Evolutionary conservation across 1,140 invertebrate species (phyloP).

Genomic region (Drosophila sturtevanti): DNA sequence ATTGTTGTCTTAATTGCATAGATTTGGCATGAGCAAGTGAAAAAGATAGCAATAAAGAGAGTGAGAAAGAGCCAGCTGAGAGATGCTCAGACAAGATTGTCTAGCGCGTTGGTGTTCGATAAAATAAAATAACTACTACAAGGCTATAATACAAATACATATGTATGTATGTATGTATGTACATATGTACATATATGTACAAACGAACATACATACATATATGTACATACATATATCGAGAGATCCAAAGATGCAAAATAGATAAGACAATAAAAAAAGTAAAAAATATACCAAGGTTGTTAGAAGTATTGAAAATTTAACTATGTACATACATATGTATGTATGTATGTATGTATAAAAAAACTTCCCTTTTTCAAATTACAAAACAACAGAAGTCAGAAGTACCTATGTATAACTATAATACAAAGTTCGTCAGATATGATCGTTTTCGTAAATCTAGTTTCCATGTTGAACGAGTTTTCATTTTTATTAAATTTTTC

Average conservation of each 20-base stretch:
- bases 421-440: neutral
- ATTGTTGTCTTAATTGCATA: constrained; percentile 15
- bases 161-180: no score
- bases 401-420: no score
- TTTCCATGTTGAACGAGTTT: neutral
- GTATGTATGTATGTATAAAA: no score
- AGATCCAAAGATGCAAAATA: neutral
- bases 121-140: no score
- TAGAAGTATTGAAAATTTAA: no score
- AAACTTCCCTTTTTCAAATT: neutral
- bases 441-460: neutral
- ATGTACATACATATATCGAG: no score
- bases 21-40: neutral
- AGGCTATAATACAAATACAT: neutral
- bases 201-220: no score
- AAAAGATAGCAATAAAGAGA: neutral
- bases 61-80: neutral
- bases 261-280: neutral
- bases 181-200: no score
- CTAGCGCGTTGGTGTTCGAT: neutral
- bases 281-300: no score
- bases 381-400: no score
- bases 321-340: no score
- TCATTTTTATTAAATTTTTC: neutral
- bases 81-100: neutral